Base-by-base conservation (phyloP, 2,888 invertebrate genomes). In the Gisinianus flammeolus region DNA sequence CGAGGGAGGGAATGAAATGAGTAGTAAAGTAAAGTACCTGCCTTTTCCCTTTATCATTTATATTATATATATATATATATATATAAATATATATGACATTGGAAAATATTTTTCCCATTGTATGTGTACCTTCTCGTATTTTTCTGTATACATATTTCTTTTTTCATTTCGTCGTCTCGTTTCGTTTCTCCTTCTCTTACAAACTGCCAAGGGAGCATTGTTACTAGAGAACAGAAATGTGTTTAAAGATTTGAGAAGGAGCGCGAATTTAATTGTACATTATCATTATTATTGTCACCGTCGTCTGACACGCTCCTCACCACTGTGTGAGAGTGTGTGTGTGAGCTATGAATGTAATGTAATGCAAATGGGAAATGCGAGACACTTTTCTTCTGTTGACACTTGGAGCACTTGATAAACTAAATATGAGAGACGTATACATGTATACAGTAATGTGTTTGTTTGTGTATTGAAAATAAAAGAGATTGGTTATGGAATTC, bases 241-340 rank as follows among this genome's bases (percentile, higher is more conserved):
- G 8, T 24, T 62, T 62, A 24, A 19, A 6, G 44, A 22, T 22
- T 73, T 73, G 35, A 72, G 58, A 64, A 73, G 52, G 54, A 70
- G 73, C 73, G 73, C 62, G 62, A 73, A 73, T 73, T 62, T 62
- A 58, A 73, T 73, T 73, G 62, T 56, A 56, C 31, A 44, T n/a
- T n/a, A n/a, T n/a, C 62, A 62, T 24, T n/a, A 44, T 68, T 68
- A 68, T 68, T 35, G 35, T 68, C 67, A 67, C 33, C 67, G 1
- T 67, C 67, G n/a, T 33, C 67, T 3, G 0, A 24, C 24, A 26
- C 33, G 22, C 22, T 31, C 62, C 35, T 22, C 68, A 44, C 28
- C 66, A 12, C 62, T 66, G 26, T 30, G 30, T 66, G 28, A n/a
- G 0, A 30, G 22, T 19, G 30, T 10, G 33, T 26, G 67, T 16